Conservation (phyloP, 92 coral and sea anemone species). For the Metridium senile region DNA sequence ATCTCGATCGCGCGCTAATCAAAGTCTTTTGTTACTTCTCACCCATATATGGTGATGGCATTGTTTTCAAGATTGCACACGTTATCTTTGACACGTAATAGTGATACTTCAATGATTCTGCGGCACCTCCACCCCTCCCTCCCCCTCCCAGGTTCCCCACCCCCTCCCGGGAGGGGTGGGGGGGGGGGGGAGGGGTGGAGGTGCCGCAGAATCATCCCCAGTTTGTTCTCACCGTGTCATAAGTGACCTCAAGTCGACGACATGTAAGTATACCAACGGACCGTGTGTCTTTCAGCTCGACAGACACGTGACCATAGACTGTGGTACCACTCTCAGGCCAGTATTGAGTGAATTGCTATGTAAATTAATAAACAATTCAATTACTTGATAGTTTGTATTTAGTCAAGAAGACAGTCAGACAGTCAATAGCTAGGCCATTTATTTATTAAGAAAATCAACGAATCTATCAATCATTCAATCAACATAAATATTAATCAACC, state of each 20-base stretch:
- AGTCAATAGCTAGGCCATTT: not conserved
- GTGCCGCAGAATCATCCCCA: no score
- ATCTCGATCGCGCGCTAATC: no score
- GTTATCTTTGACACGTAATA: no score
- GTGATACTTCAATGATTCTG: no score
- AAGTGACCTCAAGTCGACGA: not conserved
- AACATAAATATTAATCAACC: not conserved
- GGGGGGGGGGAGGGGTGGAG: not conserved
- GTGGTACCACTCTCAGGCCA: conserved; percentile 46
- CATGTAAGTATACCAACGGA: conserved; percentile 3
- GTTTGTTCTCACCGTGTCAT: conserved; percentile 31
- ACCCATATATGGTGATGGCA: no score
- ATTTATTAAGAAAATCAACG: not conserved
- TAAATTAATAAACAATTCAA: not conserved
- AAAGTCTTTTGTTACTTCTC: no score
- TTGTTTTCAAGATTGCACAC: no score
- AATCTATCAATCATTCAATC: not conserved
- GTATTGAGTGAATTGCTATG: conserved; percentile 42
- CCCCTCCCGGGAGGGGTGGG: not conserved
- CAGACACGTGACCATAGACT: conserved; percentile 24
- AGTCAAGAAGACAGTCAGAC: not conserved
- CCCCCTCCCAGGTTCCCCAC: not conserved
- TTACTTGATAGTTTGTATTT: not conserved
- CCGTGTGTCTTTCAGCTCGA: conserved; percentile 11
- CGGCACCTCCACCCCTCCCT: not conserved